Base-by-base conservation (phyloP, 2,888 invertebrate species). In the Chrysolina haemoptera region DNA sequence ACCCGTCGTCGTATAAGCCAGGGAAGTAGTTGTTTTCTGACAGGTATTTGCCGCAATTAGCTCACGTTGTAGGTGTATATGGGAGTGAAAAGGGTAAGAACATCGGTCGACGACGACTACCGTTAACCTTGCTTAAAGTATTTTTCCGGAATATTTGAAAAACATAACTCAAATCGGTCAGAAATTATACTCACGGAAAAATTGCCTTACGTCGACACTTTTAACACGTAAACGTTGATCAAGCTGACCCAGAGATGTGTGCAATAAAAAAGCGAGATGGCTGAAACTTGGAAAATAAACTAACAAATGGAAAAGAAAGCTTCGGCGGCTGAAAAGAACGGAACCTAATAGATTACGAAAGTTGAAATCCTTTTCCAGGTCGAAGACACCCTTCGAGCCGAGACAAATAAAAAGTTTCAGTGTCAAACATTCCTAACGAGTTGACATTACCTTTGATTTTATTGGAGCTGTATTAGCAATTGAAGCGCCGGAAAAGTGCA, bases 391-490 rank as follows among this genome's bases (percentile, higher is more conserved):
- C 70, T 41, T 67, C 43, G 22, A 55, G 18, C 62, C n/a, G 59
- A 59, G n/a, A 68, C 59, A 70, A 59, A 59, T 70, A 66, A 70
- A 69, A 74, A 73, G 62, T 70, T 70, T 69, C 67, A 66, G 50
- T 70, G 73, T 70, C 73, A 70, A 65, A 70, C 68, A 70, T 67
- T 70, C 53, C 65, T 63, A 66, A 74, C 73, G 70, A 62, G 70
- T 46, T 22, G 27, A 62, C 35, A 53, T 67, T 67, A 70, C 66
- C 63, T 53, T 14, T 62, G 35, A 40, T 71, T 74, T 71, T 11
- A 50, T 53, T 50, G 22, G 18, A 53, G 35, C 22, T 53, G 53
- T 35, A 59, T 59, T n/a, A 59, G 59, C 35, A 16, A 35, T n/a
- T 35, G 16, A 27, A 59, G 59, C 10, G 35, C 6, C 9, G 16